phyloP scores from a whole-genome alignment of 1,140 invertebrate species.

The Trachymyrmex cornetzi region DNA sequence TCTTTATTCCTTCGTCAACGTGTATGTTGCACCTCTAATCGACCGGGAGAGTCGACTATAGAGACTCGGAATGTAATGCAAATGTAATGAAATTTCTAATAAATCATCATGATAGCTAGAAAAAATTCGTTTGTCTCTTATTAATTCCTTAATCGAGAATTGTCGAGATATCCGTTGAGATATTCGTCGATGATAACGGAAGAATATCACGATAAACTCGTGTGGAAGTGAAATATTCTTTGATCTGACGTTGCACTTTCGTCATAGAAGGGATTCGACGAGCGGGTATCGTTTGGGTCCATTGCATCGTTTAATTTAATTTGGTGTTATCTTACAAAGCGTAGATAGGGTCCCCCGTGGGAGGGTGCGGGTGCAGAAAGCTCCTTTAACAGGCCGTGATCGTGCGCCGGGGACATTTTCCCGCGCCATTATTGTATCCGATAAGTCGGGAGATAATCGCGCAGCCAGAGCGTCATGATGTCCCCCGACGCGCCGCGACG shows the following conservation, averaged over 20 bases:
- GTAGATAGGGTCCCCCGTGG: constrained; percentile 47
- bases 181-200: neutral
- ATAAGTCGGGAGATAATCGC: constrained; percentile 81
- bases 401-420: constrained; percentile 76
- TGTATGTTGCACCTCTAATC: constrained; percentile 2
- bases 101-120: neutral
- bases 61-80: neutral
- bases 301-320: constrained; percentile 62
- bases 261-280: constrained; percentile 1
- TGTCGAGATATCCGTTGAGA: neutral
- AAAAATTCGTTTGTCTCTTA: neutral
- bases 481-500: constrained; percentile 69
- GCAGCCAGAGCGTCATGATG: constrained; percentile 61
- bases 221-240: neutral
- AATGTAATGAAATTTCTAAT: neutral
- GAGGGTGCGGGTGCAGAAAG: constrained; percentile 63
- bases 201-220: constrained; percentile 7
- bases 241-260: constrained; percentile 34
- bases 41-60: neutral
- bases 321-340: constrained; percentile 61
- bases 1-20: constrained; percentile 17
- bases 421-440: constrained; percentile 79
- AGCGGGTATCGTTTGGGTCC: neutral
- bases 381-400: constrained; percentile 79
- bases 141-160: neutral